phyloP scores from a whole-genome alignment of 2,797 vertebrate species.

The Pachyuromys duprasi region DNA sequence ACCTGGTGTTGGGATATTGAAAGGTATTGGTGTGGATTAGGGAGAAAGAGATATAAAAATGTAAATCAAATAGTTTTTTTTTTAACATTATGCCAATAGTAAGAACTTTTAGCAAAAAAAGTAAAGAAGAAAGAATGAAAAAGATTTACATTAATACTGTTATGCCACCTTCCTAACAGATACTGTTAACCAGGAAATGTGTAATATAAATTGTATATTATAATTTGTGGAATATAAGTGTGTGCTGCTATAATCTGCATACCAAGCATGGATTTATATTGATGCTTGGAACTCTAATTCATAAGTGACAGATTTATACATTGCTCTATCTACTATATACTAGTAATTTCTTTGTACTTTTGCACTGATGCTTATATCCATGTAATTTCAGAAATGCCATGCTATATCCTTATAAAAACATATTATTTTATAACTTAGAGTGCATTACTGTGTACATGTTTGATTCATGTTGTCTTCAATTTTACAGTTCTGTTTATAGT shows the following conservation, averaged over 20 bases:
- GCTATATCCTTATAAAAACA: background rate
- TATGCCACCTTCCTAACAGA: background rate
- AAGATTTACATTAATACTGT: background rate
- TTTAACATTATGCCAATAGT: no score
- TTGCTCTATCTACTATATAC: no score
- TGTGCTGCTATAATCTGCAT: background rate
- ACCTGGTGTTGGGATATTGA: no score
- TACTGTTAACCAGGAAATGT: no score
- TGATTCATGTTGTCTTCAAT: background rate
- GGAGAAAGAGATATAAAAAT: no score
- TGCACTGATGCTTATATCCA: background rate
- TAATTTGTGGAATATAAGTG: no score
- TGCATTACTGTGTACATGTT: background rate
- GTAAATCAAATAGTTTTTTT: no score
- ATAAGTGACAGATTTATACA: no score
- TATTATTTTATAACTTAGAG: background rate
- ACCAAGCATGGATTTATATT: background rate
- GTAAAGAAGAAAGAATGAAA: background rate
- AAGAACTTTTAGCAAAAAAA: no score
- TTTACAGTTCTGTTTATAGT: background rate
- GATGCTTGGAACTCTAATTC: background rate
- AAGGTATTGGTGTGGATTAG: no score
- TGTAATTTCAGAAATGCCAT: background rate
- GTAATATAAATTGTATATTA: no score
- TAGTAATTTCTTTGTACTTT: background rate